phyloP scores from a whole-genome alignment of 2,888 invertebrate genomes.

The Tenthredo distinguenda region DNA sequence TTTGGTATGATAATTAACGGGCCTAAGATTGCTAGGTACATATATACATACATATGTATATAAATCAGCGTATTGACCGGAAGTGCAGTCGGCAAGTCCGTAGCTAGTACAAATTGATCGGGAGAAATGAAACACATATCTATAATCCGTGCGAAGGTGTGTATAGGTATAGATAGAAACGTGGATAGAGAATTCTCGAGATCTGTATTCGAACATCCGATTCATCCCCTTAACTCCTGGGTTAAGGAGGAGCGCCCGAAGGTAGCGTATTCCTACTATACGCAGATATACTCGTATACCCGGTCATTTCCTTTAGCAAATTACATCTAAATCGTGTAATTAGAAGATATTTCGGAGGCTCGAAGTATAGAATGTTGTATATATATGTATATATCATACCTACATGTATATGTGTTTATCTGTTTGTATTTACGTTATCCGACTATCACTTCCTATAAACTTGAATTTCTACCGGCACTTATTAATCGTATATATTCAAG shows the following conservation, averaged over 20 bases:
- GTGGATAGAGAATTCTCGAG: background rate
- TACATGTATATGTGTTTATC: background rate
- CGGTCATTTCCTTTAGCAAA: slow-evolving; percentile 75
- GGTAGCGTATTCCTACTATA: background rate
- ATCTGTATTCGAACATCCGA: slow-evolving; percentile 1
- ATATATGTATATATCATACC: background rate
- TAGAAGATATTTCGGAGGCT: slow-evolving; percentile 33
- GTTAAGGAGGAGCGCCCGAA: background rate
- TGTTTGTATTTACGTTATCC: background rate
- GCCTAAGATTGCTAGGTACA: background rate
- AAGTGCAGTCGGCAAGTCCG: slow-evolving; percentile 23
- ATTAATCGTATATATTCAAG: background rate
- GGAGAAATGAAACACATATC: background rate
- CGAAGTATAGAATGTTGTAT: no score
- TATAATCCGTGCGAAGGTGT: background rate
- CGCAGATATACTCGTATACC: slow-evolving; percentile 57
- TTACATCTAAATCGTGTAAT: slow-evolving; percentile 75
- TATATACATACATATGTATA: background rate
- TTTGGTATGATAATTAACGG: background rate
- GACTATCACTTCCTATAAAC: background rate
- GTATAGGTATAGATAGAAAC: background rate
- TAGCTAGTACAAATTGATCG: background rate
- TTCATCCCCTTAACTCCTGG: background rate
- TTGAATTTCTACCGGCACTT: background rate
- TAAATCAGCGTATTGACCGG: slow-evolving; percentile 37